A percentile compares a stretch with the other conserved stretches of the same genome.
Conservation (phyloP, 2,113 vertebrate species). For the Indri indri region DNA sequence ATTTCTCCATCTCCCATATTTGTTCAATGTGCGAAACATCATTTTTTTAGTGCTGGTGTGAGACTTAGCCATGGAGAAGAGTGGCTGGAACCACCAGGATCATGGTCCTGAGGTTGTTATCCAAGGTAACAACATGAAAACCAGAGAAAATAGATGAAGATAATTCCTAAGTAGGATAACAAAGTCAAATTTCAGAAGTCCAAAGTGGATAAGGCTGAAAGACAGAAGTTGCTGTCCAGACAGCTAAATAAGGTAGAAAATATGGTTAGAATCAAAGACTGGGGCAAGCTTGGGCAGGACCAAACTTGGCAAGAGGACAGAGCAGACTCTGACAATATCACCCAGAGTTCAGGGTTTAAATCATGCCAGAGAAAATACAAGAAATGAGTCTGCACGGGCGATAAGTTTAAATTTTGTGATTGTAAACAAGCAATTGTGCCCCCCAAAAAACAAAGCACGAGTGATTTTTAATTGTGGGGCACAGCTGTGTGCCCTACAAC, state of each 20-base stretch:
- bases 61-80: background rate
- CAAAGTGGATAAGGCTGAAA: background rate
- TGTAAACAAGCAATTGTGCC: background rate
- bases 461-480: background rate
- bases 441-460: background rate
- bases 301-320: background rate
- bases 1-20: background rate
- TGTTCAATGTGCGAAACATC: background rate
- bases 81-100: background rate
- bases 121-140: background rate
- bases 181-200: constrained; percentile 2
- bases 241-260: background rate
- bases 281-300: background rate
- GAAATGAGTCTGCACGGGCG: background rate
- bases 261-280: background rate
- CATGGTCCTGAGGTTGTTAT: background rate
- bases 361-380: background rate
- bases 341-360: background rate
- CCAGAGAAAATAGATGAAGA: background rate
- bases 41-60: background rate
- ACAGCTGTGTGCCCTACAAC: background rate
- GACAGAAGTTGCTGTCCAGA: background rate
- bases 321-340: background rate
- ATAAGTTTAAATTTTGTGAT: background rate
- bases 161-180: background rate